Conservation (phyloP, 2,113 vertebrate genomes). For the Naja naja region DNA sequence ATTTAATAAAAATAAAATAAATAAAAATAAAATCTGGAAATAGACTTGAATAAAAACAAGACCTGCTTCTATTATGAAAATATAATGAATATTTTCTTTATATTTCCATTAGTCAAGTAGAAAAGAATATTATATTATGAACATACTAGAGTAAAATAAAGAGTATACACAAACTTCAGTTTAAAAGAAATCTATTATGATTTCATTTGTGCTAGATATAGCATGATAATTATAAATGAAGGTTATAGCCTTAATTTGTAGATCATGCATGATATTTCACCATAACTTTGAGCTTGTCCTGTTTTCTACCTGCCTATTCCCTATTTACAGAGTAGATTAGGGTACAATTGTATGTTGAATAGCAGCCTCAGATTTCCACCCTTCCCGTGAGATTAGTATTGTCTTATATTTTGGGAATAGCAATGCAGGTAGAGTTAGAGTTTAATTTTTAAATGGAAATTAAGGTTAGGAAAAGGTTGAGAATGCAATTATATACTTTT, state of each 20-base stretch:
- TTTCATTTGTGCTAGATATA: not conserved
- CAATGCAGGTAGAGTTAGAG: not conserved
- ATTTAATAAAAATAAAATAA: too few relatives aligned
- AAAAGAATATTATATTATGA: constrained; percentile 37
- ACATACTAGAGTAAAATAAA: constrained; percentile 12
- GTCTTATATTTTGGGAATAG: not conserved
- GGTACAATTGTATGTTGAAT: not conserved
- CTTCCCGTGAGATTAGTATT: not conserved
- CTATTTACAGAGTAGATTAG: not conserved
- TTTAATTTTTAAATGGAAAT: not conserved
- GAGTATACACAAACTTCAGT: not conserved
- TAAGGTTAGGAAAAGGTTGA: not conserved
- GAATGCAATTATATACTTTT: not conserved
- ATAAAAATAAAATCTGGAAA: constrained; percentile 7
- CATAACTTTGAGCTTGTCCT: not conserved
- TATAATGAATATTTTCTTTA: constrained; percentile 6
- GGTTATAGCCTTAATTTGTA: not conserved
- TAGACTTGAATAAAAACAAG: constrained; percentile 10
- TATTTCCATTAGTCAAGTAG: constrained; percentile 20
- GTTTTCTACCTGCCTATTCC: not conserved
- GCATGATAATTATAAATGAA: not conserved
- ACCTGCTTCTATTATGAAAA: constrained; percentile 21
- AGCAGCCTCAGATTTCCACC: not conserved
- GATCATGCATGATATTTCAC: too few relatives aligned
- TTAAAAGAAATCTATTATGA: not conserved